A percentile compares a stretch with the other conserved stretches of the same genome.
phyloP scores from a whole-genome alignment of 2,888 invertebrate species.

The Dascillus cervinus region DNA sequence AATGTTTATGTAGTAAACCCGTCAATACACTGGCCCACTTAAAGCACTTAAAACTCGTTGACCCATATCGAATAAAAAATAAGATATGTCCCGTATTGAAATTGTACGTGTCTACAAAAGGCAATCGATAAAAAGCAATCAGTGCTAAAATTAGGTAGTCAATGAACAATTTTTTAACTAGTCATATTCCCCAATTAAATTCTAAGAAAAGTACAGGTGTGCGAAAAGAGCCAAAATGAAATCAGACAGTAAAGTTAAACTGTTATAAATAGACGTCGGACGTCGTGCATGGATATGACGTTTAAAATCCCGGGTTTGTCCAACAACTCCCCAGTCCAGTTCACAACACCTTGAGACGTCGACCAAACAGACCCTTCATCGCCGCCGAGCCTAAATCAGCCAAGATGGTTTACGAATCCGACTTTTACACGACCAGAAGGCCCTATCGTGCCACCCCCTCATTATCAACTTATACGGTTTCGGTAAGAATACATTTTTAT shows the following conservation, averaged over 20 bases:
- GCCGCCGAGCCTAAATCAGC: constrained; percentile 16
- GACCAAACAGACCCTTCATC: constrained; percentile 14
- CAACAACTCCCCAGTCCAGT: constrained; percentile 29
- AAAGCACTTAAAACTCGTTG: no score
- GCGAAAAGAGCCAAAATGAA: background rate
- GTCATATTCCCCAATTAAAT: no score
- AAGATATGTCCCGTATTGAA: no score
- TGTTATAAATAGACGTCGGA: constrained; percentile 15
- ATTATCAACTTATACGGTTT: constrained; percentile 65
- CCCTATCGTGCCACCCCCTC: constrained; percentile 66
- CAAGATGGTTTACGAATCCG: constrained; percentile 88
- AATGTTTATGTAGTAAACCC: no score
- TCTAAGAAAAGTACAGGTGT: background rate
- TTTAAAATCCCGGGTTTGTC: constrained; percentile 30
- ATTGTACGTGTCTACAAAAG: no score
- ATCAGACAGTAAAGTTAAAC: constrained; percentile 5
- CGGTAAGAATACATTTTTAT: constrained; percentile 57
- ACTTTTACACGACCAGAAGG: constrained; percentile 84
- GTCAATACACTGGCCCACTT: no score
- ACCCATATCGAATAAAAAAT: no score
- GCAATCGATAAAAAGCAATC: no score
- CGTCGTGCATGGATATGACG: constrained; percentile 19
- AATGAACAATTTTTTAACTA: no score
- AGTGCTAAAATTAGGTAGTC: no score
- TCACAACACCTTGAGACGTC: constrained; percentile 35